Conservation (phyloP, 2,113 vertebrate genomes). For the Motacilla tschutschensis region DNA sequence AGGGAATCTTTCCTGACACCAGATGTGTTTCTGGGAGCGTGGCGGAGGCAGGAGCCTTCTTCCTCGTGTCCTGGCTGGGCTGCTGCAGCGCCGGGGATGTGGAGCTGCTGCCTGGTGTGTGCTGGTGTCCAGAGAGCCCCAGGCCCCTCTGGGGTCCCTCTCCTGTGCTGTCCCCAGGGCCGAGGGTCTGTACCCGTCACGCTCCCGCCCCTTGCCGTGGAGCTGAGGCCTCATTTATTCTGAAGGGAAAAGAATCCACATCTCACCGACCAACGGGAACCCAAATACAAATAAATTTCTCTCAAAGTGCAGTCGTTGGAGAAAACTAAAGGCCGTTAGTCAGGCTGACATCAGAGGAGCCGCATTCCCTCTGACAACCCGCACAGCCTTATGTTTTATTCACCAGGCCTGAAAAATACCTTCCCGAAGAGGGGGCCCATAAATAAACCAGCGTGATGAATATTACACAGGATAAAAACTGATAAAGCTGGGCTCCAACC, state of each 20-base stretch:
- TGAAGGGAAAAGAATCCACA: slow-evolving; percentile 8
- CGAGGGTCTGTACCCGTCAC: accelerated
- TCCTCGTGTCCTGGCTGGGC: neutral
- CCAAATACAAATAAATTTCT: slow-evolving; percentile 74
- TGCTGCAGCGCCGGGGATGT: accelerated
- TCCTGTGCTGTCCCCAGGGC: accelerated
- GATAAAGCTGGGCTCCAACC: slow-evolving; percentile 58
- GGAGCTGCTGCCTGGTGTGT: neutral
- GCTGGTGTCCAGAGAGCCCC: neutral
- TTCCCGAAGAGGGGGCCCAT: slow-evolving; percentile 72
- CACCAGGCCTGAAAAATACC: slow-evolving; percentile 85
- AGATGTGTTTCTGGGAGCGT: accelerated
- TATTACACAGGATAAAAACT: slow-evolving; percentile 69
- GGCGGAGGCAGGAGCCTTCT: neutral
- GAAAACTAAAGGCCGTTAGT: slow-evolving; percentile 62
- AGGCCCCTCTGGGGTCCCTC: neutral
- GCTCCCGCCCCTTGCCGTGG: neutral
- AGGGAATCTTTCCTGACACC: neutral
- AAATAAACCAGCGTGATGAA: slow-evolving; percentile 76
- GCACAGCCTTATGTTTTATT: slow-evolving; percentile 85
- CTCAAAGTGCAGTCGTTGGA: slow-evolving; percentile 60
- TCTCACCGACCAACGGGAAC: slow-evolving; percentile 12
- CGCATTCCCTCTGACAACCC: slow-evolving; percentile 47
- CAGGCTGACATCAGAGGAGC: slow-evolving; percentile 65
- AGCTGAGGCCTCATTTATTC: slow-evolving; percentile 27